These are phyloP conservation scores for Phalacrocorax carbo DNA, from an alignment of 2,113 vertebrate genomes.

Conservation along the genomic window DNA sequence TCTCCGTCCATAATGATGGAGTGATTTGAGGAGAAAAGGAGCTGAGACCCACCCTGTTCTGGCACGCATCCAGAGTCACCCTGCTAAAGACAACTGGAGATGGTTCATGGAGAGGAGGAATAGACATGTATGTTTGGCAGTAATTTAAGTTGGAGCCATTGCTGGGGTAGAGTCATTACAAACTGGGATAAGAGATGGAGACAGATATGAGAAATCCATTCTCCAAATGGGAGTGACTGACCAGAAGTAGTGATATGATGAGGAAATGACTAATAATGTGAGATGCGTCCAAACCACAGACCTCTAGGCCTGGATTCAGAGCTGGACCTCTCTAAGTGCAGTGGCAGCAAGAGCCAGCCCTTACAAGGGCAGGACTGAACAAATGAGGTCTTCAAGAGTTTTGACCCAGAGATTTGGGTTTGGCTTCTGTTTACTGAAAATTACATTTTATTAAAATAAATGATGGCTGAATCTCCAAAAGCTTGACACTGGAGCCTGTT, in stretches of 20 bases:
- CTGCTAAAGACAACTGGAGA: not conserved
- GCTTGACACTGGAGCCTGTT: not conserved
- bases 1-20: not conserved
- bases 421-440: not conserved
- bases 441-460: not conserved
- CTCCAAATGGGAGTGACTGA: not conserved
- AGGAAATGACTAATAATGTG: slow-evolving; percentile 11
- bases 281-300: slow-evolving; percentile 23
- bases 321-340: not conserved
- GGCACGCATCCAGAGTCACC: not conserved
- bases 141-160: not conserved
- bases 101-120: not conserved
- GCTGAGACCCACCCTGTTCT: not conserved
- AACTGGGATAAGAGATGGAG: not conserved
- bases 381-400: not conserved
- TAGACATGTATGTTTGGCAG: not conserved
- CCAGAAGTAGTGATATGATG: not conserved
- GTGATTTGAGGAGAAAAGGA: not conserved
- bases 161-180: not conserved
- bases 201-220: not conserved
- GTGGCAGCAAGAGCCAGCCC: not conserved
- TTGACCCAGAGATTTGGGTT: not conserved
- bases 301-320: not conserved
- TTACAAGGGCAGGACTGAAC: not conserved
- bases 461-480: not conserved